Evolutionary conservation across 2,888 invertebrate genomes (phyloP).

Genomic region (Leucophenga montana): DNA sequence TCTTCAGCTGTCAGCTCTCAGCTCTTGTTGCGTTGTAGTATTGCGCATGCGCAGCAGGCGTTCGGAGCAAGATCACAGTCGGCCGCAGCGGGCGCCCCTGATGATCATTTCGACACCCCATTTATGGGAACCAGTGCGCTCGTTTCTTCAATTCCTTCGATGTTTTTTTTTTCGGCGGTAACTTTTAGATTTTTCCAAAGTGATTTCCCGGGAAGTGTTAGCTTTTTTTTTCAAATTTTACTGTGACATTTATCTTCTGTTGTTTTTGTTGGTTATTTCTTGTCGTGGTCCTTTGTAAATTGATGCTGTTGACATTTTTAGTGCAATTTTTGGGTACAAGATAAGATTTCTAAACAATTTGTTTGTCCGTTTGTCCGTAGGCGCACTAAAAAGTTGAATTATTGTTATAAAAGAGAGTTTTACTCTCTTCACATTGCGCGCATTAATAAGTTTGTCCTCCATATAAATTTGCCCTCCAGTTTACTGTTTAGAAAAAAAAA

Average conservation of each 20-base stretch:
- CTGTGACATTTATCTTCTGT: slow-evolving; percentile 26
- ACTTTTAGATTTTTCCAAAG: slow-evolving; percentile 43
- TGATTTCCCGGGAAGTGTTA: slow-evolving; percentile 61
- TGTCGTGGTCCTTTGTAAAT: slow-evolving; percentile 47
- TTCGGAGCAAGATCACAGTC: slow-evolving; percentile 60
- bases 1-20: neutral
- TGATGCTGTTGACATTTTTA: slow-evolving; percentile 58
- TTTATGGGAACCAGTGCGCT: slow-evolving; percentile 54
- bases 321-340: slow-evolving; percentile 41
- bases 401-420: too few species aligned
- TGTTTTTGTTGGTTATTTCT: slow-evolving; percentile 34
- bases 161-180: slow-evolving; percentile 19
- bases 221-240: slow-evolving; percentile 42
- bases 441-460: too few species aligned
- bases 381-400: too few species aligned
- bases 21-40: slow-evolving; percentile 1
- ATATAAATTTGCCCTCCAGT: too few species aligned
- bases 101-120: slow-evolving; percentile 69
- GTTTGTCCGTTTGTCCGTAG: too few species aligned
- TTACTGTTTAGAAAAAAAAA: too few species aligned
- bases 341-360: slow-evolving; percentile 28
- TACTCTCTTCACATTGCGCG: too few species aligned
- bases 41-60: slow-evolving; percentile 49
- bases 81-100: slow-evolving; percentile 61
- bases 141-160: too few species aligned